Base-by-base conservation (phyloP, 2,888 invertebrate genomes). In the Seira musarum region DNA sequence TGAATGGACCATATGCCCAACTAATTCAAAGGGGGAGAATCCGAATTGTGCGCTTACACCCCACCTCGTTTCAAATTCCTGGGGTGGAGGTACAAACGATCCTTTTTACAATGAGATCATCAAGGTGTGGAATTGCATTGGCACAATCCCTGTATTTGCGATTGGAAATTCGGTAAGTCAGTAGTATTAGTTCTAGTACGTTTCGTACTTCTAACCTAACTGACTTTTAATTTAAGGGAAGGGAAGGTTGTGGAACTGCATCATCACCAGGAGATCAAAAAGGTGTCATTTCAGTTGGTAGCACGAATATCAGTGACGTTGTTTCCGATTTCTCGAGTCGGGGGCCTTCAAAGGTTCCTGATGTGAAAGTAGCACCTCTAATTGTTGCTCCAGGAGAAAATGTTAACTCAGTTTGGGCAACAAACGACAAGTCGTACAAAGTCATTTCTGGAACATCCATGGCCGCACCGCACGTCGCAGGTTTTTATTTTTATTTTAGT, bases 371-470 rank as follows among this genome's bases (percentile, higher is more conserved):
- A 3, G 63, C 24, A 6, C 72, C 79, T 1, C 17, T 49, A 3
- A 60, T 74, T 64, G 40, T 46, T 25, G 80, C 80, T 13, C 80
- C 80, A 10, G 80, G 80, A n/a, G 19, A 53, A 1, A 40, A 69
- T 13, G 57, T 80, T 17, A 57, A 35, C 6, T 80, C 80, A 46
- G 72, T 67, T 1, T 74, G 10, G 2, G 30, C 73, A 53, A 2
- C 60, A 0, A 57, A 25, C 40, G 80, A 80, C 49, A 74, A 40
- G 10, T 35, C 40, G 2, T 80, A 80, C 22, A 69, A 74, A 24
- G 35, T 15, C 10, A 24, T 80, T 13, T 65, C 65, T 19, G 80
- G 72, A 2, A 80, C 80, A 1, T 46, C 46, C 0, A 80, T 80
- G 80, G 69, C 69, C 1, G 24, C 35, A n/a, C 80, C 74, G 1